Evolutionary conservation across 2,113 vertebrate genomes (phyloP).

Genomic region (Sylvia atricapilla): DNA sequence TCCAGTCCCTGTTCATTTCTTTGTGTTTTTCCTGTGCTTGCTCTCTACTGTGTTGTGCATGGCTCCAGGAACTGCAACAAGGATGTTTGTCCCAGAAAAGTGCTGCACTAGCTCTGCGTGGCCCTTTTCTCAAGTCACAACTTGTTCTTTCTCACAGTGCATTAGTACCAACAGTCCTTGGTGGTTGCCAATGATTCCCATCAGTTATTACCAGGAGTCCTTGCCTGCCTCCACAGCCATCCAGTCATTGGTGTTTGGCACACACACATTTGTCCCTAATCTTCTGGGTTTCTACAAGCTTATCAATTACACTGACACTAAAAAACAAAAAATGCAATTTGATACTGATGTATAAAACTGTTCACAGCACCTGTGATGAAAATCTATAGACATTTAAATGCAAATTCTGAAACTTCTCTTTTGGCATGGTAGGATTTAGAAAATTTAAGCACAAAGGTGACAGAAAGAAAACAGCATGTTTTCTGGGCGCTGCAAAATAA

Average conservation of each 20-base stretch:
- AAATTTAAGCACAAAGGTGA: background rate
- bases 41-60: too few species aligned
- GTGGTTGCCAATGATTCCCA: background rate
- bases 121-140: background rate
- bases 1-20: background rate
- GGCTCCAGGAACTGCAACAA: background rate
- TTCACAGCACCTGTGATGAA: background rate
- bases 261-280: background rate
- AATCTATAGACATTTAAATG: background rate
- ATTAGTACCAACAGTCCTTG: background rate
- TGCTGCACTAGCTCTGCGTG: background rate
- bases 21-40: background rate
- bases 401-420: background rate
- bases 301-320: fast-evolving
- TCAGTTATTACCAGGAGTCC: background rate
- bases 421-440: background rate
- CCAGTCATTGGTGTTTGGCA: background rate
- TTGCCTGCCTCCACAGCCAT: background rate
- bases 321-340: background rate
- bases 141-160: background rate
- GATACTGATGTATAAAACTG: background rate
- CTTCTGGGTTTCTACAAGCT: background rate
- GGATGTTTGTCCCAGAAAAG: background rate
- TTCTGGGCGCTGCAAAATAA: background rate
- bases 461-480: background rate